Evolutionary conservation across 2,797 vertebrate species (phyloP).

Genomic region (Poecilia velifera): DNA sequence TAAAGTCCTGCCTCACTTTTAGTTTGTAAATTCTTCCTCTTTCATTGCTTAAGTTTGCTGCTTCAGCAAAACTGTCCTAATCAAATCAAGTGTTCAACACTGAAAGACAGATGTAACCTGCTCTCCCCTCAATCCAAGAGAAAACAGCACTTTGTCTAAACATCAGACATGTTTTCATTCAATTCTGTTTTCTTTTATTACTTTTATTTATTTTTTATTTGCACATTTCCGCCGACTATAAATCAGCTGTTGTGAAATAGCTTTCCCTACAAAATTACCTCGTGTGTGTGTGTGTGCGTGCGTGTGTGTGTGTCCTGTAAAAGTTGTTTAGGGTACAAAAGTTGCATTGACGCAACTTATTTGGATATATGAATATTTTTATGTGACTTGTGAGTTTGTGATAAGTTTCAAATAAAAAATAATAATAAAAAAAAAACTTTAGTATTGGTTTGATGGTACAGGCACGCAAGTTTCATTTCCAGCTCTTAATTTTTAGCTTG

Average conservation of each 20-base stretch:
- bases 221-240: neutral
- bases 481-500: neutral
- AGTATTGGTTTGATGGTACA: neutral
- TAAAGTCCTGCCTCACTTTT: slow-evolving; percentile 1
- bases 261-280: neutral
- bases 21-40: slow-evolving; percentile 34
- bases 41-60: slow-evolving; percentile 47
- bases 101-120: slow-evolving; percentile 33
- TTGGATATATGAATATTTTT: slow-evolving; percentile 35
- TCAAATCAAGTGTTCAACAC: slow-evolving; percentile 55
- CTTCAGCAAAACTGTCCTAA: slow-evolving; percentile 63
- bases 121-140: slow-evolving; percentile 33
- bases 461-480: neutral
- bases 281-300: too few relatives aligned
- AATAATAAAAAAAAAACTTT: neutral
- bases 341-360: neutral
- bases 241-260: slow-evolving; percentile 8
- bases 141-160: slow-evolving; percentile 6
- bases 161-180: slow-evolving; percentile 39
- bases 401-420: neutral
- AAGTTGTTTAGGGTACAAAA: neutral
- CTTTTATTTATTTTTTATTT: slow-evolving; percentile 35
- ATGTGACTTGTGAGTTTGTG: neutral
- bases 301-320: neutral
- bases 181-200: slow-evolving; percentile 25